Conservation (phyloP, 2,113 vertebrate species). For the Pseudorhombus dupliciocellatus region DNA sequence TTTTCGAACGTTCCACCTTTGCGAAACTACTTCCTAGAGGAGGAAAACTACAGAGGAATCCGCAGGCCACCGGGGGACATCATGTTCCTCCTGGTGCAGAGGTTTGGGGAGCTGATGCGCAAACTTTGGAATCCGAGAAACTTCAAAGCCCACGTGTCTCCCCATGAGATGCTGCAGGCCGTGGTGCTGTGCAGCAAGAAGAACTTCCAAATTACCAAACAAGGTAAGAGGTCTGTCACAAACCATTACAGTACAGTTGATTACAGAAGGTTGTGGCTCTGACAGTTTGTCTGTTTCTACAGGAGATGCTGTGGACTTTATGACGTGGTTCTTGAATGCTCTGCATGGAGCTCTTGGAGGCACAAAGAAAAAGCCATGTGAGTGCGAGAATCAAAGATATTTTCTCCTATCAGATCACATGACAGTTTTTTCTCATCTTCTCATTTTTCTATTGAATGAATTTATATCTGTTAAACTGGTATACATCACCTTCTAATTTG, state of each 20-base stretch:
- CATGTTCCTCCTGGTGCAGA: constrained; percentile 96
- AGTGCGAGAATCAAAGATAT: constrained; percentile 63
- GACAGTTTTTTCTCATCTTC: background rate
- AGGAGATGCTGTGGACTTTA: constrained; percentile 97
- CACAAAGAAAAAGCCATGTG: constrained; percentile 93
- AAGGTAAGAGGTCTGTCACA: constrained; percentile 79
- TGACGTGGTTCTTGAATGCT: constrained; percentile 97
- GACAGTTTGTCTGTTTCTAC: constrained; percentile 31
- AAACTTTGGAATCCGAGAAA: constrained; percentile 98
- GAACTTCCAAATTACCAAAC: constrained; percentile 98
- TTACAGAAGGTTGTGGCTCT: background rate
- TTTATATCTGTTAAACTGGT: background rate
- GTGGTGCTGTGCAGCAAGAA: constrained; percentile 99
- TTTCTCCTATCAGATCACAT: background rate
- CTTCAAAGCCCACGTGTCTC: constrained; percentile 97
- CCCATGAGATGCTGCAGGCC: constrained; percentile 98
- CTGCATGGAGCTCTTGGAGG: constrained; percentile 93
- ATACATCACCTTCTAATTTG: no score
- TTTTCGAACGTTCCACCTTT: constrained; percentile 95
- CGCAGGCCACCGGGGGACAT: constrained; percentile 94
- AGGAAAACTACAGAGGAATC: constrained; percentile 92
- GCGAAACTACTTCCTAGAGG: constrained; percentile 96
- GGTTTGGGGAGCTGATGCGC: constrained; percentile 97
- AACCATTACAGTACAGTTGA: background rate
- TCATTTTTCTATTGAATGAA: background rate